Evolutionary conservation across 2,797 vertebrate species (phyloP).

Genomic region (Enteromius afrohamiltoni): DNA sequence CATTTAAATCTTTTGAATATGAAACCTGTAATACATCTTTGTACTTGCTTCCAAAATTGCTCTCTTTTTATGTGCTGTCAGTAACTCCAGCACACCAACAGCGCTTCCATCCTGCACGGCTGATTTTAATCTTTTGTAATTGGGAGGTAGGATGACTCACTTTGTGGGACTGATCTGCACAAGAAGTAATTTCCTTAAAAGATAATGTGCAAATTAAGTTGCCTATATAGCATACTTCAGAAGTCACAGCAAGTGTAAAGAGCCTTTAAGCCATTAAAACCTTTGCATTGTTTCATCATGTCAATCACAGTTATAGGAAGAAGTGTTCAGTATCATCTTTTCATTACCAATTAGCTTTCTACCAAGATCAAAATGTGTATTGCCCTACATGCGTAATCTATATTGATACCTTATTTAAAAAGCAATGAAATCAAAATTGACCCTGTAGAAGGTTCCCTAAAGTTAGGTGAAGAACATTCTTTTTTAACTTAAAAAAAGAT

Average conservation of each 20-base stretch:
- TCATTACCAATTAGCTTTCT: not conserved
- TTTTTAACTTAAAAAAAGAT: not conserved
- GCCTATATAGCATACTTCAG: not conserved
- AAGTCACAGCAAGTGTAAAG: constrained; percentile 22
- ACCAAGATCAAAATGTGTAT: not conserved
- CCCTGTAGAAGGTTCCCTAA: not conserved
- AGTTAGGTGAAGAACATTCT: not conserved
- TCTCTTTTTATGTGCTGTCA: constrained; percentile 27
- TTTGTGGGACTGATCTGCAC: constrained; percentile 21
- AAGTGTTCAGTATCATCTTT: not conserved
- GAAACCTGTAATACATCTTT: constrained; percentile 10
- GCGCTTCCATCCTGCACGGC: constrained; percentile 20
- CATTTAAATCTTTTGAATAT: constrained; percentile 37
- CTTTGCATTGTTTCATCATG: not conserved
- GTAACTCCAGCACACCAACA: constrained; percentile 14
- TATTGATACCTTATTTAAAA: not conserved
- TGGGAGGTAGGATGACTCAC: constrained; percentile 33
- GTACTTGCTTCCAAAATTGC: constrained; percentile 4
- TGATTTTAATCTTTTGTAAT: constrained; percentile 52
- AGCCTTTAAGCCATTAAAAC: constrained; percentile 18
- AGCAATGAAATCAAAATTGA: not conserved
- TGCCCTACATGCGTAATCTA: not conserved
- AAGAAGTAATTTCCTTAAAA: constrained; percentile 40
- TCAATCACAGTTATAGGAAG: constrained; percentile 26
- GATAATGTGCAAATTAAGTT: constrained; percentile 41